Base-by-base conservation (phyloP, 2,888 invertebrate genomes). In the Leptopterna dolabrata region DNA sequence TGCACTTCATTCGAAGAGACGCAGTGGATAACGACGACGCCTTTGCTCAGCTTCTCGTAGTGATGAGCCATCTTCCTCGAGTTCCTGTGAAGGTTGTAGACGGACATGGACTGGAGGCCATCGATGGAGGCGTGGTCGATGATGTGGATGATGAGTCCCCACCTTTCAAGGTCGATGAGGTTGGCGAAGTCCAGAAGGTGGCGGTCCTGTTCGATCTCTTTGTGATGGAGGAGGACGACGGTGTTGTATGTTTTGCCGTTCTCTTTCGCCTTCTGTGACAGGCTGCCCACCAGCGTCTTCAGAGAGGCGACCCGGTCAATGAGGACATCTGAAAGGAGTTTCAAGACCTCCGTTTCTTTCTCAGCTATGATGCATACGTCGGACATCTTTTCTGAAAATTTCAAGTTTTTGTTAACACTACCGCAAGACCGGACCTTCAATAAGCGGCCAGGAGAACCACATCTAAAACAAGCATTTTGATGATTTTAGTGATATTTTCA, bases 21-120 rank as follows among this genome's bases (percentile, higher is more conserved):
- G 76, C 90, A 90, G 85, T 90, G 90, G 70, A 91, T 89, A 13
- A 90, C 88, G 47, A 90, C 90, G 29, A 91, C 91, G 14, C 90
- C 90, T 89, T 91, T 91, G 16, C 88, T 89, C 14, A 90, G 87
- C 78, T 90, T 90, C 63, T 90, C 90, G 84, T 91, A 90, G 45
- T 90, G 90, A 36, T 89, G 89, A 13, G 90, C 90, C 90, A 90
- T 90, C 47, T 89, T 90, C 7, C 90, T 88, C 13, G 90, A 90
- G 76, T 88, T 90, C 30, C 89, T 84, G 85, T 90, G 90, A n/a
- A 91, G 88, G 78, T 90, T 90, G 87, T 90, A 90, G 29, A 90
- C 90, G 36, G 90, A 89, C 88, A 90, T 90, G 73, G 86, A 88
- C 83, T 90, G 90, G 87, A 90, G 89, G 2, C 90, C 90, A 51